A percentile compares a stretch with the other conserved stretches of the same genome.
phyloP scores from a whole-genome alignment of 1,140 invertebrate genomes.

The Rhagoletis zephyria region DNA sequence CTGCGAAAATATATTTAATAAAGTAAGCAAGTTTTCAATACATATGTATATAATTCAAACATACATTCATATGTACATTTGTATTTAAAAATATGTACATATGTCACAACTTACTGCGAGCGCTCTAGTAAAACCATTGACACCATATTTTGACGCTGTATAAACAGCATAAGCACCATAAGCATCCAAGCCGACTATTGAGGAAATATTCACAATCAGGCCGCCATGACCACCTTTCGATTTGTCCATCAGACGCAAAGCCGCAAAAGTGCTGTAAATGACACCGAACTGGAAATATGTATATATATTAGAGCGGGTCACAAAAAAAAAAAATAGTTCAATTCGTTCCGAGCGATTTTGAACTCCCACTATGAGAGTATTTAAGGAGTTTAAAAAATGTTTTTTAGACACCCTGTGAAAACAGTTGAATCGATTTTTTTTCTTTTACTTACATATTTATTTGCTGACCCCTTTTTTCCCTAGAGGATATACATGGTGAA shows the following conservation, averaged over 20 bases:
- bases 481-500: too few species aligned
- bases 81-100: background rate
- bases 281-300: constrained; percentile 60
- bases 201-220: constrained; percentile 77
- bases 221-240: constrained; percentile 76
- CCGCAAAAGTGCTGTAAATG: constrained; percentile 52
- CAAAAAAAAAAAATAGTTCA: too few species aligned
- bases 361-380: too few species aligned
- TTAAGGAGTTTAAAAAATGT: too few species aligned
- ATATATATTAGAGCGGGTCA: background rate
- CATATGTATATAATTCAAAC: background rate
- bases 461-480: too few species aligned
- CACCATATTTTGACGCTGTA: constrained; percentile 71
- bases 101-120: constrained; percentile 57
- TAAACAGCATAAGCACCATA: constrained; percentile 68
- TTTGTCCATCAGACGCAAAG: constrained; percentile 73
- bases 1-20: constrained; percentile 53
- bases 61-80: background rate
- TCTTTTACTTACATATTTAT: too few species aligned
- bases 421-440: too few species aligned
- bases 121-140: constrained; percentile 71
- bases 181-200: constrained; percentile 74
- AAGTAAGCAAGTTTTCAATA: background rate
- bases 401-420: too few species aligned
- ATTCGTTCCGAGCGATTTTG: too few species aligned